Base-by-base conservation (phyloP, 2,797 vertebrate genomes). In the Danio kyathit region DNA sequence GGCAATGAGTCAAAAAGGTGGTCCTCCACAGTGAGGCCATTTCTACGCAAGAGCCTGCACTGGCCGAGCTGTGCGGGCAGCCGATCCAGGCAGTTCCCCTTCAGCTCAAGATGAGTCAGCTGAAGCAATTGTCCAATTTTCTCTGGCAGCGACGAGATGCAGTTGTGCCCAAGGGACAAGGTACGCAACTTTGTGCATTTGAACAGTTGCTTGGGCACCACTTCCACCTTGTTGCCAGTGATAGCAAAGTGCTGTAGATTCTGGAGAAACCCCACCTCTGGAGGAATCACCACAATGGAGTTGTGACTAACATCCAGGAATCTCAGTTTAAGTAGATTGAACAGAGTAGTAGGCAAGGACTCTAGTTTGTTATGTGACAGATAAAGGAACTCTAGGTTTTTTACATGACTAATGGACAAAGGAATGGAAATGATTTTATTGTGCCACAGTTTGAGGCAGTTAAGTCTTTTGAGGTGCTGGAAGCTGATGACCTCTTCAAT, bases 401-500 rank as follows among this genome's bases (percentile, higher is more conserved):
- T 99, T 86, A 99, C 94, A 0, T 97, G 95, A 87, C 95, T 97
- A 59, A 99, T 98, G 21, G 98, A 97, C 87, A 96, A 83, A 41
- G 98, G 98, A 91, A 99, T 99, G 90, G 90, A 94, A 82, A 96
- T 96, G 78, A 99, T 99, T 90, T 97, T 98, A 88, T 99, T 99
- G 93, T 99, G 97, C 97, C 97, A 99, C 66, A 99, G 92, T 89
- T 99, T 99, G 87, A 99, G 96, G 90, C 96, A 98, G 4, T 95
- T 97, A 83, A 99, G 93, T 88, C 97, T 95, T 92, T 99, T 99
- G 64, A 99, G 94, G 88, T 99, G 98, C 89, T 99, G 98, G 88
- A 99, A 99, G 91, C 98, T 99, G 85, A 99, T 98, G 84, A 99
- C 93, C 90, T 99, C 98, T 90, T 99, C 98, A 40, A 99, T 99